These are phyloP conservation scores for Netelia inedita DNA, from an alignment of 2,888 invertebrate genomes.

Conservation along the genomic window DNA sequence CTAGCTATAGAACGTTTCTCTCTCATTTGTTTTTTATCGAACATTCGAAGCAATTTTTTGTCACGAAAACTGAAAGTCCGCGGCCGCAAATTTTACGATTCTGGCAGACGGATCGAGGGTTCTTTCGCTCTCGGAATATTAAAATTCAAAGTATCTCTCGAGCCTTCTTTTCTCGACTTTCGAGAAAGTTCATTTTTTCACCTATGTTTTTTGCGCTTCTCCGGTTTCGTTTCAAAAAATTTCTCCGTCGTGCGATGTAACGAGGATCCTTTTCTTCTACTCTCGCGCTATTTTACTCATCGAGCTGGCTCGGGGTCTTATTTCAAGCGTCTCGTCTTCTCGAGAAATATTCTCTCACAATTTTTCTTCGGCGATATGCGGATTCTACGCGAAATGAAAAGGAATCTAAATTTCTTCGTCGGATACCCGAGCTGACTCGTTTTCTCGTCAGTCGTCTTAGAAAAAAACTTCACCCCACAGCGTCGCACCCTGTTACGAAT, in stretches of 20 bases:
- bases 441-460: background rate
- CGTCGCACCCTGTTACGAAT: background rate
- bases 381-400: background rate
- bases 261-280: background rate
- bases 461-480: background rate
- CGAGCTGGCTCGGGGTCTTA: background rate
- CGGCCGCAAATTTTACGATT: conserved; percentile 11
- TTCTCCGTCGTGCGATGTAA: background rate
- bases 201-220: background rate
- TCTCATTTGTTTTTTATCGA: too few relatives aligned
- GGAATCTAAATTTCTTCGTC: background rate
- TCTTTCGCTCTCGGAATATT: conserved; percentile 9
- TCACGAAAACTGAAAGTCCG: background rate
- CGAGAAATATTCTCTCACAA: background rate
- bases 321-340: background rate
- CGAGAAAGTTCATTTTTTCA: conserved; percentile 12
- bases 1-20: too few relatives aligned
- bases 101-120: background rate
- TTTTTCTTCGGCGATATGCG: background rate
- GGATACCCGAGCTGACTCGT: background rate
- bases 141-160: conserved; percentile 6
- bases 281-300: background rate
- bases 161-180: background rate
- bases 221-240: background rate
- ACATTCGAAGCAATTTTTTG: background rate